Conservation (phyloP, 2,113 vertebrate genomes). For the Martes martes region DNA sequence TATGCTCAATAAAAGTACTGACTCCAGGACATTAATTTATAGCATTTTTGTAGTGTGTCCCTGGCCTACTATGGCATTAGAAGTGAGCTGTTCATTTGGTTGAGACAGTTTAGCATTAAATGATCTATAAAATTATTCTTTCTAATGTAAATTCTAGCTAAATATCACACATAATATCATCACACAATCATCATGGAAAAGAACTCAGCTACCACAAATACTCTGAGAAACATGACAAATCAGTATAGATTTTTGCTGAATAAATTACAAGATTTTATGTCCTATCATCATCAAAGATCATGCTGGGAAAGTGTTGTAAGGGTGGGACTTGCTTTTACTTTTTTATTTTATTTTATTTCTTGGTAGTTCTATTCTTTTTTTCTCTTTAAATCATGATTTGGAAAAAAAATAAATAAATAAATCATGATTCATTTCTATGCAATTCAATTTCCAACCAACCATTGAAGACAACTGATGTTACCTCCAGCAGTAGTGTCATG, state of each 20-base stretch:
- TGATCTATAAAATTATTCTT: neutral
- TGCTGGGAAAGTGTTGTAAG: neutral
- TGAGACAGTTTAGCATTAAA: neutral
- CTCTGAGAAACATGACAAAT: neutral
- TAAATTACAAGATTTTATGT: neutral
- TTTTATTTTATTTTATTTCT: too few species aligned
- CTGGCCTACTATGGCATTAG: neutral
- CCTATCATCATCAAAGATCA: neutral
- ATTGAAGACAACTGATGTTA: neutral
- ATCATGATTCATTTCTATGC: neutral
- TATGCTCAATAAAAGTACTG: neutral
- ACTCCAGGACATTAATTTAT: neutral
- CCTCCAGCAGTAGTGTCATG: neutral
- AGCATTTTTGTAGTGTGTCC: neutral
- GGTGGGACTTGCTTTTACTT: neutral
- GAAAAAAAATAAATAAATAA: neutral
- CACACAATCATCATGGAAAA: neutral
- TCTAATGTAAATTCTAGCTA: neutral
- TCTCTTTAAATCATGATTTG: neutral
- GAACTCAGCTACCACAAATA: neutral
- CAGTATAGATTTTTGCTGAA: neutral
- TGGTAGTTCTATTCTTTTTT: too few species aligned
- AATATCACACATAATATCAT: neutral
- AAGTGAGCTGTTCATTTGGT: neutral
- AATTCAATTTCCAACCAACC: neutral